Evolutionary conservation across 2,888 invertebrate species (phyloP).

Genomic region (Arctia plantaginis): DNA sequence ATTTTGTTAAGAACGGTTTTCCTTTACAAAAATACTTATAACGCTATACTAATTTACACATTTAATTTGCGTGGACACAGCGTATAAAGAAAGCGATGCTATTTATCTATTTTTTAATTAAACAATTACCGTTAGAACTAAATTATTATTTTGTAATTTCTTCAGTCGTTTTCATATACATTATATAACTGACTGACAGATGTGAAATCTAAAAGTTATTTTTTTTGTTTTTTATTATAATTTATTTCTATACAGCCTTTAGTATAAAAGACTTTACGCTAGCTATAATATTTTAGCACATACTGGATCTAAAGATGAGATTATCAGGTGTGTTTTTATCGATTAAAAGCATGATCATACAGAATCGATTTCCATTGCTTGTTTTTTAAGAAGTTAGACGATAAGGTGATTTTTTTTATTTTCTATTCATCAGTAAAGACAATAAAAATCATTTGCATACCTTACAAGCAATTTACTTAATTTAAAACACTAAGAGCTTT

Average conservation of each 20-base stretch:
- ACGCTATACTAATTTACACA: not conserved
- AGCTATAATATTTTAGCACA: not conserved
- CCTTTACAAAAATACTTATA: no score
- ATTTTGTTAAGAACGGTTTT: no score
- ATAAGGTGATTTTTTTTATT: not conserved
- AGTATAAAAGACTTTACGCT: not conserved
- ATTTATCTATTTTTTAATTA: not conserved
- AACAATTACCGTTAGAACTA: not conserved
- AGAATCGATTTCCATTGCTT: not conserved
- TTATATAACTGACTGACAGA: conserved; percentile 1
- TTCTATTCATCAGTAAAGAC: not conserved
- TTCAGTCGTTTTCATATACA: not conserved
- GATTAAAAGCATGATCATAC: not conserved
- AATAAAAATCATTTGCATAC: not conserved
- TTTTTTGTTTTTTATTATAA: no score
- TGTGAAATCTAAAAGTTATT: conserved; percentile 3
- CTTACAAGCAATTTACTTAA: not conserved
- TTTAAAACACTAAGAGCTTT: conserved; percentile 15
- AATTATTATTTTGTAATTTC: not conserved
- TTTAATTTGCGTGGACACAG: not conserved
- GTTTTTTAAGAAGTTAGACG: not conserved
- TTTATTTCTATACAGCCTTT: not conserved
- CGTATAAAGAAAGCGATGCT: not conserved
- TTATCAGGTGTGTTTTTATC: not conserved
- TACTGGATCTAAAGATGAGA: not conserved